Base-by-base conservation (phyloP, 1,140 invertebrate genomes). In the Drosophila kurseongensis region DNA sequence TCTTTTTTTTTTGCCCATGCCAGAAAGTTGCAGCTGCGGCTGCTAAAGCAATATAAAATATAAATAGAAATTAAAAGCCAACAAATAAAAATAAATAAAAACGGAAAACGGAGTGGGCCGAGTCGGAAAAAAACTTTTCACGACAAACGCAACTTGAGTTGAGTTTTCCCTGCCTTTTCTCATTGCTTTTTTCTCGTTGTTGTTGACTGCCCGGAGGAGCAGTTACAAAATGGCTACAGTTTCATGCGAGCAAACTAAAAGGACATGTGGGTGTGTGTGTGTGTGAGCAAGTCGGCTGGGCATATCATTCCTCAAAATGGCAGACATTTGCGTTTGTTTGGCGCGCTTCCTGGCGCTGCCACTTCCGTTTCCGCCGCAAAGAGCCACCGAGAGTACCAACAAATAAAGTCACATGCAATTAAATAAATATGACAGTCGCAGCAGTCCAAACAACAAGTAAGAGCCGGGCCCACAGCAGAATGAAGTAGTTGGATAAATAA, bases 311-410 rank as follows among this genome's bases (percentile, higher is more conserved):
- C 73, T 88, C 84, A 89, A 88, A 88, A 88, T 89, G 73, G 72
- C 84, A 88, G 84, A 89, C 83, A 88, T 88, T 88, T 89, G 83
- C 80, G 83, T 88, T 88, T 85, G 82, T 83, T 86, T 86, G 84
- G 84, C 79, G 79, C 84, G 84, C 83, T 86, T 86, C 83, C 83
- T 86, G 83, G 84, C 83, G 84, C 83, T 88, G 83, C 83, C 83
- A 88, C 79, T 83, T 86, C 83, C 83, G 83, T 63, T 88, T 89
- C 83, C 83, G 82, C 62, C 75, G 38, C 12, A 44, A 75, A 35
- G 40, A 61, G 8, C 66, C 60, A 76, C 75, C 66, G 75, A 71
- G 59, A 58, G 10, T 45, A 82, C 42, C 47, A 65, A 61, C 72
- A 80, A 76, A 81, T 67, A 68, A 84, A 84, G 81, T 85, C 80